phyloP scores from a whole-genome alignment of 1,140 invertebrate genomes.

The Atta cephalotes region DNA sequence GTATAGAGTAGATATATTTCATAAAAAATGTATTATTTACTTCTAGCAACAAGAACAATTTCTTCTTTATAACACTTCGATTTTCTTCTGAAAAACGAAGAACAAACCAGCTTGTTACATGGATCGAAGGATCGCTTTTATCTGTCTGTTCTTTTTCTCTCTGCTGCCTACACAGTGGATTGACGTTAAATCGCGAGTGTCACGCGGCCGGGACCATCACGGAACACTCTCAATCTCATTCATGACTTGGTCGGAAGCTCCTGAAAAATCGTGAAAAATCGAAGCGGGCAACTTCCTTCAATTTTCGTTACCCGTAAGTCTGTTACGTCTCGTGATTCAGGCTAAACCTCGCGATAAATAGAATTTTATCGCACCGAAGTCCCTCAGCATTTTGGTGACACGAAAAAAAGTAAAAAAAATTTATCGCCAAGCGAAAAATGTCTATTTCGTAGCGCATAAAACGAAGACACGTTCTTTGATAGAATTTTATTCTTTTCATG shows the following conservation, averaged over 20 bases:
- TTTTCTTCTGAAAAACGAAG: not conserved
- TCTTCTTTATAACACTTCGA: not conserved
- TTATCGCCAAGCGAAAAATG: slow-evolving; percentile 1
- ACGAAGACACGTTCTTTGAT: not conserved
- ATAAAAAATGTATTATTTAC: not conserved
- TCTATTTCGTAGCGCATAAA: not conserved
- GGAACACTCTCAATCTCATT: slow-evolving; percentile 55
- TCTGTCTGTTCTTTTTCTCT: slow-evolving; percentile 16
- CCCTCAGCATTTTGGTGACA: not conserved
- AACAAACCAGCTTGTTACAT: not conserved
- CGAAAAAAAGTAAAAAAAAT: not conserved
- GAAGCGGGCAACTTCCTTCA: slow-evolving; percentile 60
- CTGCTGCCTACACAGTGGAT: not conserved
- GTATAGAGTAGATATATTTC: not conserved
- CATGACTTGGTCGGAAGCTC: slow-evolving; percentile 24
- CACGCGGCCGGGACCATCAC: slow-evolving; percentile 14
- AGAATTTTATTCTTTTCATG: slow-evolving; percentile 27
- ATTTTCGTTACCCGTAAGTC: slow-evolving; percentile 65
- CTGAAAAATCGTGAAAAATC: slow-evolving; percentile 61
- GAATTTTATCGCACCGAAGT: slow-evolving; percentile 16
- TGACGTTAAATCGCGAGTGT: slow-evolving; percentile 56
- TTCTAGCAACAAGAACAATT: not conserved
- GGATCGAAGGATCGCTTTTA: slow-evolving; percentile 32
- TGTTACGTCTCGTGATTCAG: not conserved
- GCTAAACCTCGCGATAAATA: slow-evolving; percentile 25